Evolutionary conservation across 1,140 invertebrate genomes (phyloP), one percentile per base, ranked within the genome.

Genomic region (Olivierus martensii): DNA sequence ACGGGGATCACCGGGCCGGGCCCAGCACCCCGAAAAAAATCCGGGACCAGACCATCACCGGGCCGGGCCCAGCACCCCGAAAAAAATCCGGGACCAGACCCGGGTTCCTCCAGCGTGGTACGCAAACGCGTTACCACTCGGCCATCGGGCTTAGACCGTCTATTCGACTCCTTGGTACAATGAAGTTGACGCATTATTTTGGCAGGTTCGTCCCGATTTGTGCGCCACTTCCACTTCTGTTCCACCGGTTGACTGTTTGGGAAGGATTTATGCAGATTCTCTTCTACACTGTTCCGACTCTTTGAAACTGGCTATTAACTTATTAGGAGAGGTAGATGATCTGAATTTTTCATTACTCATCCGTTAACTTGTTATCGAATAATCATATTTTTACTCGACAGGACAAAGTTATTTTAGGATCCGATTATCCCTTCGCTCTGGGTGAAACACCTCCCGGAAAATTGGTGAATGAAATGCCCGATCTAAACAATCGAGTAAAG

Each of bases 351-450:
- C n/a, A n/a, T n/a, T n/a, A n/a, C n/a, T n/a, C n/a, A n/a, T n/a
- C n/a, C n/a, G n/a, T n/a, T n/a, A n/a, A n/a, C n/a, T n/a, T n/a
- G n/a, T n/a, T n/a, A n/a, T n/a, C n/a, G n/a, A n/a, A n/a, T n/a
- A n/a, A 17, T 58, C 15, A 44, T 39, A 38, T 54, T 48, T 60
- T 56, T n/a, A n/a, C n/a, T n/a, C n/a, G 58, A 11, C 53, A 78
- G 73, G 69, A 78, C 35, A 62, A 66, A 10, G 67, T 79, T 12
- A 65, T 78, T 5, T 62, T 79, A 28, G 77, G 78, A 3, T 76
- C 69, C 22, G 77, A 79, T 59, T 79, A 78, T 62, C 77, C 77
- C 0, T 79, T 79, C 57, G 76, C 77, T 7, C 64, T 79, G 0
- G 77, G 77, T 9, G 77, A 79, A 59, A 67, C 73, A 28, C 57